Evolutionary conservation across 2,888 invertebrate species (phyloP).

Genomic region (Lamproptera curius): DNA sequence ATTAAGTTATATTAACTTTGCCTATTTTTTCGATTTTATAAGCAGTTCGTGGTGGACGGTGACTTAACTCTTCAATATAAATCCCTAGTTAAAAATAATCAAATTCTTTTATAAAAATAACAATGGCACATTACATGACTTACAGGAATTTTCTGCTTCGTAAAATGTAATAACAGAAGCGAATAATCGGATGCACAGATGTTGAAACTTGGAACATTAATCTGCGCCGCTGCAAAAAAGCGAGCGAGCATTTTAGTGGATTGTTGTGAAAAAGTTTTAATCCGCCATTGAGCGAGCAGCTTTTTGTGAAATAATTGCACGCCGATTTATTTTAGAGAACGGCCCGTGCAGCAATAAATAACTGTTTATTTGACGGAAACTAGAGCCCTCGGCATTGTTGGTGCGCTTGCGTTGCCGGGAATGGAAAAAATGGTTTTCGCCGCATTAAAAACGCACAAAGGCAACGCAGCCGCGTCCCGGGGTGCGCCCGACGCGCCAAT

Average conservation of each 20-base stretch:
- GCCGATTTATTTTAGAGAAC: conserved; percentile 8
- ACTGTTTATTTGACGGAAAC: conserved; percentile 13
- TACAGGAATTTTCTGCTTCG: too few relatives aligned
- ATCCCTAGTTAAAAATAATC: too few relatives aligned
- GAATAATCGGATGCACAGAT: not conserved
- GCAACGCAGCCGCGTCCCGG: not conserved
- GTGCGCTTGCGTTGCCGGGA: not conserved
- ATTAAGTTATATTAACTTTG: too few relatives aligned
- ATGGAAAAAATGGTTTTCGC: conserved; percentile 4
- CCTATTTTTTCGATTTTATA: too few relatives aligned
- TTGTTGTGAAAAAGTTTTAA: conserved; percentile 1
- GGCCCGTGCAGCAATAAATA: conserved; percentile 5
- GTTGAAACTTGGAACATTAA: not conserved
- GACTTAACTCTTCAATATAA: too few relatives aligned
- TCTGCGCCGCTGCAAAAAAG: not conserved
- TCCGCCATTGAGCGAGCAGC: not conserved
- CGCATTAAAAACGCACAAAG: conserved; percentile 2
- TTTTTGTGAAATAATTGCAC: not conserved
- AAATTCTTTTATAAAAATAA: too few relatives aligned
- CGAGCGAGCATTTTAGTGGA: not conserved
- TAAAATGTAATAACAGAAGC: too few relatives aligned
- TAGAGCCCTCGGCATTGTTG: conserved; percentile 5
- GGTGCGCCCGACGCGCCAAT: conserved; percentile 21
- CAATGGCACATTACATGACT: too few relatives aligned
- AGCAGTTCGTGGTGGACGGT: too few relatives aligned